Evolutionary conservation across 2,113 vertebrate genomes (phyloP).

Genomic region (Anolis sagrei): DNA sequence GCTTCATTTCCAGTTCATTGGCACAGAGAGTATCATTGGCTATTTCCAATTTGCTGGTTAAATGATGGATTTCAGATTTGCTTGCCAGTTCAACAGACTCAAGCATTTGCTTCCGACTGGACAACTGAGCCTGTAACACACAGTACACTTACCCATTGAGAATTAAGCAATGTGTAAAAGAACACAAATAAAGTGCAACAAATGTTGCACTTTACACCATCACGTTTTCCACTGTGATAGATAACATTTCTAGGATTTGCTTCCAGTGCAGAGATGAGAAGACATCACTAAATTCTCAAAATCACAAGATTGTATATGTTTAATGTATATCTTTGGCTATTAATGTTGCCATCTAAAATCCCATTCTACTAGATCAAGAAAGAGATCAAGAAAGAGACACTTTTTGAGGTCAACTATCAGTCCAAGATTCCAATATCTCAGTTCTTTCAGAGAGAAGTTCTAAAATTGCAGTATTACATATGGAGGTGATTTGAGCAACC

Average conservation of each 20-base stretch:
- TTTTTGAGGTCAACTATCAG: background rate
- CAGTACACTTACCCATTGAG: slow-evolving; percentile 23
- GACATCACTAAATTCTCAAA: background rate
- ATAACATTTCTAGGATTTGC: background rate
- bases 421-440: background rate
- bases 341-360: background rate
- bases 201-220: background rate
- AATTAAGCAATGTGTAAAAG: background rate
- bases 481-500: background rate
- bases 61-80: slow-evolving; percentile 80
- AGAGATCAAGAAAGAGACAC: no score
- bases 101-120: slow-evolving; percentile 73
- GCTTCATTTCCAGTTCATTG: slow-evolving; percentile 86
- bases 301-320: background rate
- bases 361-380: background rate
- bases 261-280: background rate
- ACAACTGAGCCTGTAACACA: slow-evolving; percentile 76
- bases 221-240: background rate
- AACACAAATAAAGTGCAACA: slow-evolving; percentile 15
- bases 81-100: slow-evolving; percentile 81
- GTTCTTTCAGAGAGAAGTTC: background rate
- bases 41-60: slow-evolving; percentile 81
- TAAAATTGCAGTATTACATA: background rate
- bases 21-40: slow-evolving; percentile 81
- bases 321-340: background rate